Conservation (phyloP, 2,797 vertebrate species). For the Tokudaia muenninki region DNA sequence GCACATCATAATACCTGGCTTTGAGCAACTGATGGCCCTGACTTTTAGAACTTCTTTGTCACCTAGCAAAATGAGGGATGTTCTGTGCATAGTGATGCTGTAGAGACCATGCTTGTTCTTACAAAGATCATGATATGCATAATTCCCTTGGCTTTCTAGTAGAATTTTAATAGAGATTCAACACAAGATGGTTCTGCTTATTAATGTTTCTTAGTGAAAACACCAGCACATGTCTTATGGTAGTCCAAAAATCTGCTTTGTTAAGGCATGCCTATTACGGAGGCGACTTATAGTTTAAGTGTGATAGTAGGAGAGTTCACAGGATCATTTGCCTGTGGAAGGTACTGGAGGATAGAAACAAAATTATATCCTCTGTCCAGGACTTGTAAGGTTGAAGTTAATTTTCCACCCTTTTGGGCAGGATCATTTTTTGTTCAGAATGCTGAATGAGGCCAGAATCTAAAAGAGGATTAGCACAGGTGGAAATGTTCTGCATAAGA, state of each 20-base stretch:
- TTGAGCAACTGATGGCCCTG: neutral
- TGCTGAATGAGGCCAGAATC: neutral
- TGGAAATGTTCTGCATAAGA: neutral
- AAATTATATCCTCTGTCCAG: neutral
- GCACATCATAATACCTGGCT: conserved; percentile 13
- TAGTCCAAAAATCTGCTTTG: neutral
- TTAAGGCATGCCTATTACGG: neutral
- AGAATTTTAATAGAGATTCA: neutral
- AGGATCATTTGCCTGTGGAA: conserved; percentile 55
- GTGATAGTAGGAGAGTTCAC: neutral
- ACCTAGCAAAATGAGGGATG: neutral
- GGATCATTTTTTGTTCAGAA: conserved; percentile 54
- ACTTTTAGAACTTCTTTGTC: neutral
- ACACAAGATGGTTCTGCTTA: neutral
- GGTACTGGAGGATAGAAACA: neutral
- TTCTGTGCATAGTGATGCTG: neutral
- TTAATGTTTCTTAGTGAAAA: neutral
- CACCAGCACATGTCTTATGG: neutral
- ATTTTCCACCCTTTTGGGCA: neutral
- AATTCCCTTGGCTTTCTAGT: neutral
- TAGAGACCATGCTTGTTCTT: neutral
- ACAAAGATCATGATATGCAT: neutral
- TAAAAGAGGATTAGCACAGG: neutral
- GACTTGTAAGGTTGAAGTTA: neutral
- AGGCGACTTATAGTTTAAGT: neutral